These are phyloP conservation scores for Cotesia glomerata DNA, from an alignment of 1,140 invertebrate genomes.

Conservation along the genomic window DNA sequence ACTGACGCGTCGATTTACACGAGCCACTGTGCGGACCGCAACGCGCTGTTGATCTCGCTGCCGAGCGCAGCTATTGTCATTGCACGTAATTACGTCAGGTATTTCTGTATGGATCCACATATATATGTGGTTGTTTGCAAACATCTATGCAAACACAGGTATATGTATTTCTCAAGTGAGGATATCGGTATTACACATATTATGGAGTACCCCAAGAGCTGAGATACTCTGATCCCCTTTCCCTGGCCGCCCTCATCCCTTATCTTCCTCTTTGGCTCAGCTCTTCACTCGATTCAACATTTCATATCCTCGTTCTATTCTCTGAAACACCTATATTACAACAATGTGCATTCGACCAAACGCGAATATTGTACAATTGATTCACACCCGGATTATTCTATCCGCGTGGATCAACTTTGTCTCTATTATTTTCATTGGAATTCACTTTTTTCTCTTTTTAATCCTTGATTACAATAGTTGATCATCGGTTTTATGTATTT, in stretches of 20 bases:
- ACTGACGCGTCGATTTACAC: constrained; percentile 23
- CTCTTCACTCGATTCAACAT: neutral
- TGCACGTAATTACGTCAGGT: constrained; percentile 24
- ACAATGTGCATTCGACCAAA: constrained; percentile 13
- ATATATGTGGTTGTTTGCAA: no score
- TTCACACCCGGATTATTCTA: constrained; percentile 8
- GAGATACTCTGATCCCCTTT: neutral
- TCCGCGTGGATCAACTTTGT: neutral
- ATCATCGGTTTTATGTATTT: neutral
- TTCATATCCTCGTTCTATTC: neutral
- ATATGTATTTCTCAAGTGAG: neutral
- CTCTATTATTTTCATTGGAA: neutral
- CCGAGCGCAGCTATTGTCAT: constrained; percentile 16
- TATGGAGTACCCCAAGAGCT: neutral
- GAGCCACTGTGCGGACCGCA: constrained; percentile 5
- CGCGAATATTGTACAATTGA: constrained; percentile 19
- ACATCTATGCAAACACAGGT: no score
- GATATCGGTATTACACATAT: neutral
- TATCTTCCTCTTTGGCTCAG: neutral
- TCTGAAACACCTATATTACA: neutral
- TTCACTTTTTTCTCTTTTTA: neutral
- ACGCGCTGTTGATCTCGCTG: constrained; percentile 22
- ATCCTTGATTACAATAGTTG: neutral
- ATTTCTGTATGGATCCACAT: neutral
- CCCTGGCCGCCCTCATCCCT: neutral